A percentile compares a stretch with the other conserved stretches of the same genome.
phyloP scores from a whole-genome alignment of 2,113 vertebrate species.

The Spea bombifrons region DNA sequence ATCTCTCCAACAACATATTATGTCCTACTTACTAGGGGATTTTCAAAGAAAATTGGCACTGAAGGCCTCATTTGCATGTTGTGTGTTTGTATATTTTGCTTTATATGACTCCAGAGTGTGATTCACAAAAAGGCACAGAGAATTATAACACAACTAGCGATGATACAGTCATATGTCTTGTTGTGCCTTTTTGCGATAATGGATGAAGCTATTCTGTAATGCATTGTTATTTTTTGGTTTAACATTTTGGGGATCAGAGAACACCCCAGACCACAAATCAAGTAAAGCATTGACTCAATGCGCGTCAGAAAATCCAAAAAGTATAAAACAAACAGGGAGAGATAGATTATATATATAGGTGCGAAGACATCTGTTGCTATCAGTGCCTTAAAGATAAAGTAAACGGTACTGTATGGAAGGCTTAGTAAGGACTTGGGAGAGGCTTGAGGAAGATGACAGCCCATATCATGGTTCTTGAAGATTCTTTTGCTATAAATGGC shows the following conservation, averaged over 20 bases:
- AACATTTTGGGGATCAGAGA: background rate
- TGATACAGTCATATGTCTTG: background rate
- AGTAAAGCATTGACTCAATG: background rate
- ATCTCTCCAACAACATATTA: constrained; percentile 4
- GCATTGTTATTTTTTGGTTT: background rate
- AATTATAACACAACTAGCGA: background rate
- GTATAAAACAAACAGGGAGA: too few relatives aligned
- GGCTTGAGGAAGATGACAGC: too few relatives aligned
- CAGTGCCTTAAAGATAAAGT: too few relatives aligned
- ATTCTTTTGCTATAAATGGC: too few relatives aligned
- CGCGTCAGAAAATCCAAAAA: too few relatives aligned
- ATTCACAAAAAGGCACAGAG: background rate
- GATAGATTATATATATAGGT: too few relatives aligned
- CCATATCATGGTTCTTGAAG: too few relatives aligned
- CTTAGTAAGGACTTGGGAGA: too few relatives aligned
- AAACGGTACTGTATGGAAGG: too few relatives aligned
- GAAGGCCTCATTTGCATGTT: background rate
- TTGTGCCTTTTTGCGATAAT: background rate
- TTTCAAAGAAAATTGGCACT: background rate
- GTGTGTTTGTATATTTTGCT: background rate
- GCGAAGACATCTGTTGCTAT: too few relatives aligned
- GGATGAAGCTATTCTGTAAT: background rate
- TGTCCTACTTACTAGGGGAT: background rate
- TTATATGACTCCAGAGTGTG: background rate
- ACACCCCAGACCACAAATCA: background rate